Percentiles rank a stretch among this genome's conserved stretches.
These are phyloP conservation scores for Macrotrachela quadricornifera DNA, from an alignment of 1,140 invertebrate species.

Conservation along the genomic window DNA sequence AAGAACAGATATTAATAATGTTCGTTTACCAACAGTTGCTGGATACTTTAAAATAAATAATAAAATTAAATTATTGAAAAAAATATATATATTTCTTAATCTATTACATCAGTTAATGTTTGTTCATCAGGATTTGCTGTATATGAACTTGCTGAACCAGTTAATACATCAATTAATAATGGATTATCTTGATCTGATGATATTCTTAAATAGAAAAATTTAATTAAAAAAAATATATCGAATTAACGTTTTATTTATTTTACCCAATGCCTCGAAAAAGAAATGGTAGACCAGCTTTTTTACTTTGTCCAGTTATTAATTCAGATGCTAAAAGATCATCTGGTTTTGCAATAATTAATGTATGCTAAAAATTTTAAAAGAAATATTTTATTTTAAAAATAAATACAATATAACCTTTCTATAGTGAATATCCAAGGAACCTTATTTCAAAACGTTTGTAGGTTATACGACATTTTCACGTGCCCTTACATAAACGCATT, in stretches of 20 bases:
- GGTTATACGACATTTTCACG: too few relatives aligned
- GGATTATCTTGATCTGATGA: slow-evolving; percentile 77
- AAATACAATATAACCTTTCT: too few relatives aligned
- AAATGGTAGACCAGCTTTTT: slow-evolving; percentile 43
- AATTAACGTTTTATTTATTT: slow-evolving; percentile 15
- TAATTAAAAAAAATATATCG: slow-evolving; percentile 49
- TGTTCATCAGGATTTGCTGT: slow-evolving; percentile 62
- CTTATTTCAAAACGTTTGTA: too few relatives aligned
- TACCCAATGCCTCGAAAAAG: slow-evolving; percentile 55
- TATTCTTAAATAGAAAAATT: slow-evolving; percentile 43
- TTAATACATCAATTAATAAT: slow-evolving; percentile 67
- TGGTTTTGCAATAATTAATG: slow-evolving; percentile 62
- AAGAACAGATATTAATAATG: slow-evolving; percentile 70
- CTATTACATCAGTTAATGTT: slow-evolving; percentile 40
- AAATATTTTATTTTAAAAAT: too few relatives aligned
- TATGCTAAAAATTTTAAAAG: slow-evolving; percentile 53
- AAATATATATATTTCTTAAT: too few relatives aligned
- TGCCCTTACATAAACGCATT: too few relatives aligned
- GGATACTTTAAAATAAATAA: slow-evolving; percentile 41
- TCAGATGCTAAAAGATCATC: slow-evolving; percentile 65
- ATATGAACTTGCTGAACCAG: slow-evolving; percentile 75
- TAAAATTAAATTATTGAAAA: too few relatives aligned
- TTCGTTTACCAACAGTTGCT: slow-evolving; percentile 76
- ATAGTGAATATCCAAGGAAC: too few relatives aligned
- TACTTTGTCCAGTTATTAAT: slow-evolving; percentile 53